These are phyloP conservation scores for Lasioglossum pauxillum DNA, from an alignment of 2,888 invertebrate genomes.

Conservation along the genomic window DNA sequence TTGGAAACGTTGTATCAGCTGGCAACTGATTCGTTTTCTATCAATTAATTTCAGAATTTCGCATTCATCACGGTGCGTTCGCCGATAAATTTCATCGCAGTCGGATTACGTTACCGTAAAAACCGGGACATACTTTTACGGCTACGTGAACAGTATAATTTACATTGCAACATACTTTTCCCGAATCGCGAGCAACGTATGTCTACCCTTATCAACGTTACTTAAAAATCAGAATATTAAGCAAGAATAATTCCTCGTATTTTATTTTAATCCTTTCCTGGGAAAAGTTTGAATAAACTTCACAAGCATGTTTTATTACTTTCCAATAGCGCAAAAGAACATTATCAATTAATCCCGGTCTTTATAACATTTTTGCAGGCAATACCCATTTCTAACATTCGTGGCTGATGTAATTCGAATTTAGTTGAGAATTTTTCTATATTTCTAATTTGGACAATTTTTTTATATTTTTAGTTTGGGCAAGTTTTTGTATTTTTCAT, in stretches of 20 bases:
- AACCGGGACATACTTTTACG: neutral
- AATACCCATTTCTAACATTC: no score
- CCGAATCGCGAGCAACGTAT: neutral
- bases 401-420: no score
- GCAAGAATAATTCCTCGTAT: neutral
- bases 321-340: no score
- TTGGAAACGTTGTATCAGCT: constrained; percentile 32
- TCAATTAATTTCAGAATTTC: constrained; percentile 50
- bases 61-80: constrained; percentile 25
- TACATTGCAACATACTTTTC: neutral
- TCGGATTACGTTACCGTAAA: neutral
- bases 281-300: neutral
- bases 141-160: neutral
- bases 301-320: no score
- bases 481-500: no score
- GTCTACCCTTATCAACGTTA: neutral
- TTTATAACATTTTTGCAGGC: no score
- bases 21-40: constrained; percentile 51
- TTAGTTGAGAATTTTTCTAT: no score
- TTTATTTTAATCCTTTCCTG: neutral
- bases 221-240: neutral
- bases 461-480: no score
- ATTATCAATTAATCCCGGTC: no score
- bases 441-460: no score
- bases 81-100: constrained; percentile 35